phyloP scores from a whole-genome alignment of 2,797 vertebrate species.

The Enoplosus armatus region DNA sequence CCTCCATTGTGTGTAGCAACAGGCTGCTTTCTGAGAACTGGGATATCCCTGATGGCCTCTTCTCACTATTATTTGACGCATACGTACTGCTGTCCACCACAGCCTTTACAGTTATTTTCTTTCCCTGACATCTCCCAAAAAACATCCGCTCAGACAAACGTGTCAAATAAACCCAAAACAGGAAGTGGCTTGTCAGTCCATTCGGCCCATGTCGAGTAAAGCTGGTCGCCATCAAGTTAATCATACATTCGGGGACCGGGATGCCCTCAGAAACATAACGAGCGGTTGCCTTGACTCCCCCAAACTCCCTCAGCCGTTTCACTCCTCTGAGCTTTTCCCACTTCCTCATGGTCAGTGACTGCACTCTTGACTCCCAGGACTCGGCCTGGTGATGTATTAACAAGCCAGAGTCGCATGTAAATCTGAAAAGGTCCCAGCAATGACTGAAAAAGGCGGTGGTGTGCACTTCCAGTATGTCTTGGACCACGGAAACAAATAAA shows the following conservation, averaged over 20 bases:
- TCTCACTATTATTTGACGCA: background rate
- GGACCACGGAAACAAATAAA: background rate
- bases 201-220: slow-evolving; percentile 17
- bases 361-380: slow-evolving; percentile 25
- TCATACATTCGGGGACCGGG: slow-evolving; percentile 50
- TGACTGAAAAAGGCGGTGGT: background rate
- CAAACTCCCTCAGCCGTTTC: slow-evolving; percentile 28
- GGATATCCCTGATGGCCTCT: slow-evolving; percentile 8
- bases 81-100: background rate
- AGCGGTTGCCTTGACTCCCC: slow-evolving; percentile 55
- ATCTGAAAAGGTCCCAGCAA: background rate
- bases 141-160: background rate
- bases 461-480: background rate
- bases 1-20: slow-evolving; percentile 13
- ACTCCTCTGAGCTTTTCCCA: slow-evolving; percentile 16
- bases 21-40: slow-evolving; percentile 17
- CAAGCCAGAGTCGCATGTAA: slow-evolving; percentile 22
- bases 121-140: background rate
- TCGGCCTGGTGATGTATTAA: slow-evolving; percentile 65
- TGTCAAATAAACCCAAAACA: slow-evolving; percentile 16
- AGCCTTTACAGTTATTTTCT: background rate
- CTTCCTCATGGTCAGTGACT: slow-evolving; percentile 47
- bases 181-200: slow-evolving; percentile 40
- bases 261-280: slow-evolving; percentile 17
- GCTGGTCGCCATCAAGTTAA: slow-evolving; percentile 68